Conservation (phyloP, 1,140 invertebrate genomes). For the Goniozus legneri region DNA sequence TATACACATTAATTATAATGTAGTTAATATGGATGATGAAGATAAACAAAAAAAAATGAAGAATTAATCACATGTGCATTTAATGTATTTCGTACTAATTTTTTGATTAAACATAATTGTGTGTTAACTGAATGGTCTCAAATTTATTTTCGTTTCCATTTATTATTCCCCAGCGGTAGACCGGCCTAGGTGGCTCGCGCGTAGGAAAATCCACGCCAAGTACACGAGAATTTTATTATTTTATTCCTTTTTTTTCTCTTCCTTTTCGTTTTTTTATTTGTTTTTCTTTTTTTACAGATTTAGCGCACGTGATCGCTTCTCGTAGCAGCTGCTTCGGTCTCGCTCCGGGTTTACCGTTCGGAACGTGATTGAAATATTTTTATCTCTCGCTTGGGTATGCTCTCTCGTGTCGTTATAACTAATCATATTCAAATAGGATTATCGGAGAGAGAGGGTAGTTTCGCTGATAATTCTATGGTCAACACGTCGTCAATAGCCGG, state of each 20-base stretch:
- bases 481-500: slow-evolving; percentile 18
- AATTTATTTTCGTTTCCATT: slow-evolving; percentile 37
- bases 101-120: slow-evolving; percentile 56
- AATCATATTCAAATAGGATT: slow-evolving; percentile 18
- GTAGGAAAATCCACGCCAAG: no score
- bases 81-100: slow-evolving; percentile 56
- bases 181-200: no score
- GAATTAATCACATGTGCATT: slow-evolving; percentile 55
- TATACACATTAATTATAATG: slow-evolving; percentile 46
- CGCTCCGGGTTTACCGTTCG: slow-evolving; percentile 17
- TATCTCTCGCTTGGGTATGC: neutral
- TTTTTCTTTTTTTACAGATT: neutral
- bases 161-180: no score
- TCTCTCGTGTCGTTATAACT: no score
- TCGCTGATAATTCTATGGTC: no score
- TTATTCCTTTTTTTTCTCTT: no score
- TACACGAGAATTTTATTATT: no score
- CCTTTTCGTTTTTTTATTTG: neutral
- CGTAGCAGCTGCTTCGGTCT: slow-evolving; percentile 7
- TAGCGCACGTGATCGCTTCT: no score
- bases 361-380: neutral
- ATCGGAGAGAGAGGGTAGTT: no score
- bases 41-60: slow-evolving; percentile 39
- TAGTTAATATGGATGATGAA: slow-evolving; percentile 48
- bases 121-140: slow-evolving; percentile 42